Conservation (phyloP, 2,888 invertebrate genomes). For the Allolobophora icterica region DNA sequence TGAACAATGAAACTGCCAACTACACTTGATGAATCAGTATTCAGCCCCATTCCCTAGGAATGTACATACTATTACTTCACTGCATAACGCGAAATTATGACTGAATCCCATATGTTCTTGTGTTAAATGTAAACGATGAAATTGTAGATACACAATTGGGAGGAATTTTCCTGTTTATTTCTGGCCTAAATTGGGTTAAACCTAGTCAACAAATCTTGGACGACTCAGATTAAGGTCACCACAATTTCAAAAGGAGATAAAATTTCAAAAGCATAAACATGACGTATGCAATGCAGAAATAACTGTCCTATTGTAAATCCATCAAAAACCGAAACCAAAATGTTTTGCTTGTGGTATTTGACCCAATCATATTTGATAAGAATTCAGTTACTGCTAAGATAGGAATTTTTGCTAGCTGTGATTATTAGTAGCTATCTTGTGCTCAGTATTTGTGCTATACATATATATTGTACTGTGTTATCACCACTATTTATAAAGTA, state of each 20-base stretch:
- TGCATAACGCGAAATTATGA: no score
- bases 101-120: no score
- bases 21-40: not conserved
- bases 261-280: not conserved
- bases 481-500: not conserved
- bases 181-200: not conserved
- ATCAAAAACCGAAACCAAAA: no score
- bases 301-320: not conserved
- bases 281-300: no score
- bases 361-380: conserved; percentile 8
- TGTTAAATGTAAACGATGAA: no score
- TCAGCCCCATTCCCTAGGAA: not conserved
- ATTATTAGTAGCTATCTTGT: not conserved
- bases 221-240: not conserved
- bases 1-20: not conserved
- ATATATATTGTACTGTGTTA: not conserved
- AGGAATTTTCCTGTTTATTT: no score
- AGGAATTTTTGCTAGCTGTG: not conserved
- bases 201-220: no score
- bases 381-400: not conserved
- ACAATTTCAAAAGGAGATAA: not conserved
- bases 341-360: not conserved
- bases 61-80: no score
- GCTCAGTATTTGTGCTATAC: not conserved
- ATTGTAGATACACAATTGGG: no score